Percentiles rank a stretch among this genome's conserved stretches.
Evolutionary conservation across 2,113 vertebrate genomes (phyloP).

Genomic region (Chascanopsetta lugubris): DNA sequence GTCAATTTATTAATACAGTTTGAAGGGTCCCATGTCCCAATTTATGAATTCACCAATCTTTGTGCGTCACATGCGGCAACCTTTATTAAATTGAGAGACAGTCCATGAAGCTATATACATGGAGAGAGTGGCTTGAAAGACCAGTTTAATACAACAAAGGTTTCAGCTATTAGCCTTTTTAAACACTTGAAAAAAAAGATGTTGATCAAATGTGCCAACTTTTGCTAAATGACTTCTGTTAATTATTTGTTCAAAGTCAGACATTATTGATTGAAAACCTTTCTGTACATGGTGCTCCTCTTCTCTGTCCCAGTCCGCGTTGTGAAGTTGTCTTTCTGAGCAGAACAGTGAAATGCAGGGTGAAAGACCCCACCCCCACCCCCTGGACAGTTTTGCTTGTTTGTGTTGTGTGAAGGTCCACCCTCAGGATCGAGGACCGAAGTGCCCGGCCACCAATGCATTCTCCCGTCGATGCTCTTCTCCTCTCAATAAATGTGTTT

Average conservation of each 20-base stretch:
- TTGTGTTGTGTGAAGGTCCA: conserved; percentile 60
- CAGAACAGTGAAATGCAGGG: conserved; percentile 27
- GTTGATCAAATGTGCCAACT: conserved; percentile 66
- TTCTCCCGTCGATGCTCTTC: conserved; percentile 59
- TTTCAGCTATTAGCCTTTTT: conserved; percentile 37
- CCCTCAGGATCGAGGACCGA: conserved; percentile 64
- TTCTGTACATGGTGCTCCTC: conserved; percentile 70
- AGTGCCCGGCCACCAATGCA: conserved; percentile 66
- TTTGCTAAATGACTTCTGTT: conserved; percentile 49
- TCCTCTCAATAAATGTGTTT: conserved; percentile 76
- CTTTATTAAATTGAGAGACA: conserved; percentile 15
- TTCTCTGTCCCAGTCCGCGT: conserved; percentile 61
- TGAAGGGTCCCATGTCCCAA: neutral
- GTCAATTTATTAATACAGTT: neutral
- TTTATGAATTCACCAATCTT: neutral
- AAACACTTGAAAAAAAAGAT: conserved; percentile 1
- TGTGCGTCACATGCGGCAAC: neutral
- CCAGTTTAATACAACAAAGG: conserved; percentile 26
- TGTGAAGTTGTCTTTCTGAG: conserved; percentile 35
- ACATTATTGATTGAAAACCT: conserved; percentile 67
- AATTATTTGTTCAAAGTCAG: conserved; percentile 30
- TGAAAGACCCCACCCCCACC: conserved; percentile 22
- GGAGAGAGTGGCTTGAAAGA: conserved; percentile 10
- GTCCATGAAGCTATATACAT: conserved; percentile 10
- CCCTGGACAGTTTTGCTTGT: conserved; percentile 51